These are phyloP conservation scores for Papilio helenus DNA, from an alignment of 1,140 invertebrate species.

Conservation along the genomic window DNA sequence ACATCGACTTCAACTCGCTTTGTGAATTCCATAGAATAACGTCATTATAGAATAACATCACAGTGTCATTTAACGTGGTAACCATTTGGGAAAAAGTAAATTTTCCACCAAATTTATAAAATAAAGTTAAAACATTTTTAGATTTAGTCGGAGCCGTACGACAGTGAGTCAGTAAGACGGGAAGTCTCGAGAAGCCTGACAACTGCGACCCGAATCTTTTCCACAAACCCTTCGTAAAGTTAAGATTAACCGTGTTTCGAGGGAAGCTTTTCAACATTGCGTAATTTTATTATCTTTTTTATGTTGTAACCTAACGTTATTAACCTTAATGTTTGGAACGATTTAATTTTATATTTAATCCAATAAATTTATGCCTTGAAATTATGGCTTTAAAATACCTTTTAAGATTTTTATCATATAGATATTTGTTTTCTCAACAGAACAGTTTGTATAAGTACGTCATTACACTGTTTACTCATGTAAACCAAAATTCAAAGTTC, in stretches of 20 bases:
- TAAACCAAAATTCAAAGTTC: no score
- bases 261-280: slow-evolving; percentile 10
- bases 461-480: no score
- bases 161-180: slow-evolving; percentile 49
- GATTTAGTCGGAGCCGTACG: slow-evolving; percentile 40
- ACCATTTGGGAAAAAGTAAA: not conserved
- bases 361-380: not conserved
- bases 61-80: not conserved
- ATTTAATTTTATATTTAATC: slow-evolving; percentile 7
- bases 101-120: not conserved
- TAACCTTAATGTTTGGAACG: not conserved
- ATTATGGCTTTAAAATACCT: not conserved
- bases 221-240: slow-evolving; percentile 46
- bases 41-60: no score
- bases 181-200: slow-evolving; percentile 51
- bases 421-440: no score
- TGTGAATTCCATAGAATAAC: no score
- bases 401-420: no score
- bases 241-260: slow-evolving; percentile 43
- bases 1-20: no score
- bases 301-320: not conserved
- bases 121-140: not conserved
- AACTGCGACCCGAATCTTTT: slow-evolving; percentile 56
- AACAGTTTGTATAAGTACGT: no score
- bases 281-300: slow-evolving; percentile 28